Percentiles rank a stretch among this genome's conserved stretches.
Conservation (phyloP, 2,113 vertebrate genomes). For the Motacilla tschutschensis region DNA sequence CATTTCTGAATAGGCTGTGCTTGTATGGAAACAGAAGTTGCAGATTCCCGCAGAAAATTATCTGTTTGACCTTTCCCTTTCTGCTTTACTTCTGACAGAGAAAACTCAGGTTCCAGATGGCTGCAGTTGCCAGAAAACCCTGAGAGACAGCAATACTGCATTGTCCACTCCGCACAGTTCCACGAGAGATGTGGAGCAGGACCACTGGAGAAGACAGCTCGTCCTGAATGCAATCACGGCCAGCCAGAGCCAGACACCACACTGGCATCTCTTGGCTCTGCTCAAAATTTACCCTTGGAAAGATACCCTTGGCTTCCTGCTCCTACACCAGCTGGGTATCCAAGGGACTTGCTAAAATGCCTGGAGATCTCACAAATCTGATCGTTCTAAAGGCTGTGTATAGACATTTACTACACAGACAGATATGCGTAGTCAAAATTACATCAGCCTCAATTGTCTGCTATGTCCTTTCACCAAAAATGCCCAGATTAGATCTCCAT, state of each 20-base stretch:
- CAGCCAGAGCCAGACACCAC: fast-evolving
- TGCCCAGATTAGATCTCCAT: neutral
- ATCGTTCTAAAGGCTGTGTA: neutral
- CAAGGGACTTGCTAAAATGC: neutral
- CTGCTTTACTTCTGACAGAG: neutral
- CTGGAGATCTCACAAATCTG: fast-evolving
- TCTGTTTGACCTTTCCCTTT: neutral
- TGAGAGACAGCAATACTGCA: neutral
- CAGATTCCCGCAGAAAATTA: neutral
- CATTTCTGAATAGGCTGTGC: neutral
- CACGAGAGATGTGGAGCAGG: fast-evolving
- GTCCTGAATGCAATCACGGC: fast-evolving
- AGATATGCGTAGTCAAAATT: neutral
- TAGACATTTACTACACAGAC: neutral
- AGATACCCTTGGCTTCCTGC: neutral
- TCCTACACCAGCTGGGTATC: neutral
- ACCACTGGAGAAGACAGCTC: neutral
- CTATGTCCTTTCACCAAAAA: neutral
- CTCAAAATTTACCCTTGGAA: neutral
- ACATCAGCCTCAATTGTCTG: neutral
- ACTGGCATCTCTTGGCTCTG: neutral
- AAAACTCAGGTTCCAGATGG: neutral
- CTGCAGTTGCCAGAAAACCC: neutral
- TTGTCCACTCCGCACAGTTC: fast-evolving
- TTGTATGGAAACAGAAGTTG: neutral